Percentiles rank a stretch among this genome's conserved stretches.
These are phyloP conservation scores for Trematomus bernacchii DNA, from an alignment of 2,797 vertebrate genomes.

Conservation along the genomic window DNA sequence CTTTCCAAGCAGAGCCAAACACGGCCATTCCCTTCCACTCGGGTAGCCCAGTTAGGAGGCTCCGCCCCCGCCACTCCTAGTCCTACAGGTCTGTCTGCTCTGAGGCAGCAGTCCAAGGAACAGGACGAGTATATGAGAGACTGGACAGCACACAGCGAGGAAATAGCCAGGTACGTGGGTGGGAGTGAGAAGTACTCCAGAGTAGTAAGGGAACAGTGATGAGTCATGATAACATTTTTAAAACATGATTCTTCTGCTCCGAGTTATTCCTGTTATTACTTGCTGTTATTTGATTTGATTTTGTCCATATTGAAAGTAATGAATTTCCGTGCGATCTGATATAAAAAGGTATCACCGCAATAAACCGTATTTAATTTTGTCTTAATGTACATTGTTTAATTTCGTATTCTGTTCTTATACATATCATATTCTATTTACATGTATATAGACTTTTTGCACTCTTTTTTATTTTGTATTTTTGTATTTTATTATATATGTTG, in stretches of 20 bases:
- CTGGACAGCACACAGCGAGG: slow-evolving; percentile 97
- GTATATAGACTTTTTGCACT: too few species aligned
- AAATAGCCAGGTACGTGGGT: slow-evolving; percentile 92
- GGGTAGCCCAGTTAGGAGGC: slow-evolving; percentile 90
- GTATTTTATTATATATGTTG: too few species aligned
- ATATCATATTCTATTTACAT: too few species aligned
- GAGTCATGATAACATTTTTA: slow-evolving; percentile 13
- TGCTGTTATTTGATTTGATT: not conserved
- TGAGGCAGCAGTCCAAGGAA: slow-evolving; percentile 91
- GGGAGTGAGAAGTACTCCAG: not conserved
- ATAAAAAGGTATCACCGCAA: too few species aligned
- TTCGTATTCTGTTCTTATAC: too few species aligned
- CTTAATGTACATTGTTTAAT: too few species aligned
- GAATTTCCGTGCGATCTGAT: too few species aligned
- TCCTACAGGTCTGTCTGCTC: slow-evolving; percentile 79
- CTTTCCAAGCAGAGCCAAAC: slow-evolving; percentile 90
- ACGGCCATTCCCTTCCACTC: slow-evolving; percentile 83
- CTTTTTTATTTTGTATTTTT: too few species aligned
- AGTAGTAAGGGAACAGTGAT: slow-evolving; percentile 6
- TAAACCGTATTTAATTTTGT: too few species aligned
- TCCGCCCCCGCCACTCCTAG: slow-evolving; percentile 85
- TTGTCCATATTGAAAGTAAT: too few species aligned
- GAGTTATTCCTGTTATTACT: not conserved
- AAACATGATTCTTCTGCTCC: not conserved
- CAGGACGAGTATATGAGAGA: slow-evolving; percentile 97